phyloP scores from a whole-genome alignment of 2,797 vertebrate genomes.

The Rhinichthys osculus region DNA sequence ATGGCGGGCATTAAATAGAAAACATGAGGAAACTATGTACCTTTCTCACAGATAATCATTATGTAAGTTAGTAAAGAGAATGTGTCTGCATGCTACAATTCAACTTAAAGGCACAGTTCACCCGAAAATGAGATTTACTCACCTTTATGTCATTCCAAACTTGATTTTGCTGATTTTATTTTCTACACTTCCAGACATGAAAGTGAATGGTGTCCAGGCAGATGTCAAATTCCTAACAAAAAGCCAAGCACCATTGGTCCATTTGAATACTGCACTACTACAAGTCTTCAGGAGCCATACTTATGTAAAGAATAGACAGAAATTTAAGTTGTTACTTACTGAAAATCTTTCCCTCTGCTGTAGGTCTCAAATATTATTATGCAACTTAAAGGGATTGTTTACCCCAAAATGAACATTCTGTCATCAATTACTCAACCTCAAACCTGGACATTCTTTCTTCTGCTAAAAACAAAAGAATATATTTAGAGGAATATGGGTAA shows the following conservation, averaged over 20 bases:
- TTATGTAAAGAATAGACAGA: neutral
- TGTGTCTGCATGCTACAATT: neutral
- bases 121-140: neutral
- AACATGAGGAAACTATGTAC: neutral
- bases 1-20: slow-evolving; percentile 75
- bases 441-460: too few species aligned
- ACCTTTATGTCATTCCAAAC: neutral
- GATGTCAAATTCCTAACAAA: neutral
- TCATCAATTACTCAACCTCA: too few species aligned
- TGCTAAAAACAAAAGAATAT: too few species aligned
- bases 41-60: neutral
- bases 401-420: too few species aligned
- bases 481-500: too few species aligned
- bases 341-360: neutral
- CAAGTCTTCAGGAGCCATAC: neutral
- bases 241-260: neutral
- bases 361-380: neutral
- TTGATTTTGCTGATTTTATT: neutral
- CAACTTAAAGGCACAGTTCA: neutral
- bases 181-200: neutral
- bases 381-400: neutral
- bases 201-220: neutral
- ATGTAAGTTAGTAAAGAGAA: neutral
- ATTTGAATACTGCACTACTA: neutral
- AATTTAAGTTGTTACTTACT: neutral